Percentiles rank a stretch among this genome's conserved stretches.
These are phyloP conservation scores for Mimumesa dahlbomi DNA, from an alignment of 2,888 invertebrate species.

Conservation along the genomic window DNA sequence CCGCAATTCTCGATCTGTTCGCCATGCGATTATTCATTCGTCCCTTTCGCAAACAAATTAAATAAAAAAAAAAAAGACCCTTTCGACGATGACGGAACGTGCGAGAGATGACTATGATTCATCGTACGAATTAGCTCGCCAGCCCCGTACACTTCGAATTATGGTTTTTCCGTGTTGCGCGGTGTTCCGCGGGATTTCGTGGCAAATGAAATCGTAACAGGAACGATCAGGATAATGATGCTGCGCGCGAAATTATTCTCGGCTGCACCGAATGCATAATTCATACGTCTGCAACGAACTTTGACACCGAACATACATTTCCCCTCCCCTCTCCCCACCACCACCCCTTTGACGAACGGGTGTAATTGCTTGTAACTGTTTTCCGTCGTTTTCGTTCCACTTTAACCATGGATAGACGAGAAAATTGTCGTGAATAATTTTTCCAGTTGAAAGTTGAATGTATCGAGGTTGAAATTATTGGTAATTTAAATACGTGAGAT, in stretches of 20 bases:
- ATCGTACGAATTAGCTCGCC: slow-evolving; percentile 36
- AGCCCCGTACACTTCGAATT: not conserved
- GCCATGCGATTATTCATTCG: not conserved
- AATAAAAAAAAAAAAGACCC: too few relatives aligned
- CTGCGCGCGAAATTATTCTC: slow-evolving; percentile 44
- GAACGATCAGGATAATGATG: slow-evolving; percentile 57
- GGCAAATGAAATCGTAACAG: slow-evolving; percentile 59
- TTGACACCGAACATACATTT: slow-evolving; percentile 49
- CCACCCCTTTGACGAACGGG: slow-evolving; percentile 1
- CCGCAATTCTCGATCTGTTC: too few relatives aligned
- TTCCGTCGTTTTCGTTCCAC: not conserved
- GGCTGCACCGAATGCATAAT: slow-evolving; percentile 69
- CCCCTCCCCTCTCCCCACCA: too few relatives aligned
- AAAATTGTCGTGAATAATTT: too few relatives aligned
- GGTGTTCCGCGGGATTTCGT: slow-evolving; percentile 46
- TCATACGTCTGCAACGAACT: slow-evolving; percentile 59
- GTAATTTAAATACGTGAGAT: not conserved
- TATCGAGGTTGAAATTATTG: too few relatives aligned
- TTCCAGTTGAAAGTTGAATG: too few relatives aligned
- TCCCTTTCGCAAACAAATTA: not conserved
- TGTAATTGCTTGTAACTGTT: slow-evolving; percentile 35
- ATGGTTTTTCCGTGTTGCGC: slow-evolving; percentile 19
- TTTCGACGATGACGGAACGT: not conserved
- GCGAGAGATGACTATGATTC: slow-evolving; percentile 10
- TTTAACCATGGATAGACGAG: too few relatives aligned